Percentiles rank a stretch among this genome's conserved stretches.
phyloP scores from a whole-genome alignment of 2,888 invertebrate species.

The Abrostola tripartita region DNA sequence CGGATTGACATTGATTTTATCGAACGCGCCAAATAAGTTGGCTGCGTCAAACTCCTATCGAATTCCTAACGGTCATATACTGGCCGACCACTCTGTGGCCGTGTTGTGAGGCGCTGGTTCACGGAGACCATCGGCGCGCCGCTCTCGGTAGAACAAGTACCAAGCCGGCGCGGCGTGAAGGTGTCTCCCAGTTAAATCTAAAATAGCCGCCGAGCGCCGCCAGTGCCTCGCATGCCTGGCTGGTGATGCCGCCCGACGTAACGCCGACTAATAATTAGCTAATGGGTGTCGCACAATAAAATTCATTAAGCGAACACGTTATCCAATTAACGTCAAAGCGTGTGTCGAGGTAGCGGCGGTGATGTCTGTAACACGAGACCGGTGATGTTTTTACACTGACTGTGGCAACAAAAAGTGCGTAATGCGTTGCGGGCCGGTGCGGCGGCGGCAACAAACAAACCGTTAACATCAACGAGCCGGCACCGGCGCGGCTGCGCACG shows the following conservation, averaged over 20 bases:
- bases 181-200: conserved; percentile 22
- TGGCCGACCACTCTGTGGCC: no score
- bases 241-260: conserved; percentile 18
- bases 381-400: conserved; percentile 39
- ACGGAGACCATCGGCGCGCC: neutral
- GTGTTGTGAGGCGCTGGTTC: no score
- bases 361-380: conserved; percentile 62
- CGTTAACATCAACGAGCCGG: conserved; percentile 65
- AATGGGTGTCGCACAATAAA: conserved; percentile 59
- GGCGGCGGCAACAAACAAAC: conserved; percentile 65
- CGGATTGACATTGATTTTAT: conserved; percentile 20
- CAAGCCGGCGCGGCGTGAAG: conserved; percentile 14
- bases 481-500: conserved; percentile 42
- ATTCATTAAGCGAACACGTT: conserved; percentile 60
- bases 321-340: conserved; percentile 61
- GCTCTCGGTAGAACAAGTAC: conserved; percentile 5
- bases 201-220: conserved; percentile 24
- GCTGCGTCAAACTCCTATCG: conserved; percentile 15
- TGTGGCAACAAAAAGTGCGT: conserved; percentile 59
- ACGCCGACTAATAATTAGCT: conserved; percentile 59
- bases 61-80: conserved; percentile 10
- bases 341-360: conserved; percentile 34
- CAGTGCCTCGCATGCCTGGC: conserved; percentile 8
- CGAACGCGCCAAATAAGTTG: conserved; percentile 17
- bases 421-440: conserved; percentile 45